Evolutionary conservation across 2,797 vertebrate genomes (phyloP).

Genomic region (Chromobotia macracanthus): DNA sequence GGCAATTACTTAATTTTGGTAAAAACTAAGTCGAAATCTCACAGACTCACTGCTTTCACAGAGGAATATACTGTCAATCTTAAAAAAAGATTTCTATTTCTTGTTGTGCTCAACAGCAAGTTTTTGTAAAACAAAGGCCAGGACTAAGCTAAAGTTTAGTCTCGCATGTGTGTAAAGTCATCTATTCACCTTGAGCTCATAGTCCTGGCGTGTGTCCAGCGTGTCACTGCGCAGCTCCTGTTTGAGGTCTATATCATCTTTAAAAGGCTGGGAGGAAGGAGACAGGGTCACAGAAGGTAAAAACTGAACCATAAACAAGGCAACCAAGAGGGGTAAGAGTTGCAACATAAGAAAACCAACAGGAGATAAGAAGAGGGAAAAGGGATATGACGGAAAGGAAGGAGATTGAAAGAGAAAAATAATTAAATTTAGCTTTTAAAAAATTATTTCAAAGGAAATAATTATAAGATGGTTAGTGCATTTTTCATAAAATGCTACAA

Average conservation of each 20-base stretch:
- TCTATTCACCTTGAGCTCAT: slow-evolving; percentile 90
- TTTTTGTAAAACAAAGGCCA: slow-evolving; percentile 9
- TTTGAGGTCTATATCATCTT: slow-evolving; percentile 95
- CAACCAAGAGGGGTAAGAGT: slow-evolving; percentile 53
- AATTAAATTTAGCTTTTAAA: slow-evolving; percentile 46
- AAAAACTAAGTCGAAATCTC: no score
- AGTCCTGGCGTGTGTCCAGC: slow-evolving; percentile 89
- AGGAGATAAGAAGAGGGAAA: slow-evolving; percentile 62
- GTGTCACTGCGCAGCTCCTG: slow-evolving; percentile 94
- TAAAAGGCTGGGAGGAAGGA: slow-evolving; percentile 88
- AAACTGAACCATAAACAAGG: slow-evolving; percentile 80
- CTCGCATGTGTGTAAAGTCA: slow-evolving; percentile 6
- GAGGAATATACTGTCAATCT: neutral
- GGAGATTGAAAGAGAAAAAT: slow-evolving; percentile 53
- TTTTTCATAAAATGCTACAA: neutral
- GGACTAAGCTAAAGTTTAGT: neutral
- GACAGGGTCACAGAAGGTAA: slow-evolving; percentile 82
- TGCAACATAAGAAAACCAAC: slow-evolving; percentile 55
- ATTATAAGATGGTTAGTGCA: slow-evolving; percentile 46
- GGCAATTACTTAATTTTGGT: no score
- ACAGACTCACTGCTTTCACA: no score
- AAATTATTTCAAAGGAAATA: slow-evolving; percentile 21
- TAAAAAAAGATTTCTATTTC: neutral
- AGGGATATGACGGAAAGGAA: slow-evolving; percentile 64
- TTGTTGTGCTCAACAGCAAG: neutral